Evolutionary conservation across 2,797 vertebrate genomes (phyloP).

Genomic region (Mycteria americana): DNA sequence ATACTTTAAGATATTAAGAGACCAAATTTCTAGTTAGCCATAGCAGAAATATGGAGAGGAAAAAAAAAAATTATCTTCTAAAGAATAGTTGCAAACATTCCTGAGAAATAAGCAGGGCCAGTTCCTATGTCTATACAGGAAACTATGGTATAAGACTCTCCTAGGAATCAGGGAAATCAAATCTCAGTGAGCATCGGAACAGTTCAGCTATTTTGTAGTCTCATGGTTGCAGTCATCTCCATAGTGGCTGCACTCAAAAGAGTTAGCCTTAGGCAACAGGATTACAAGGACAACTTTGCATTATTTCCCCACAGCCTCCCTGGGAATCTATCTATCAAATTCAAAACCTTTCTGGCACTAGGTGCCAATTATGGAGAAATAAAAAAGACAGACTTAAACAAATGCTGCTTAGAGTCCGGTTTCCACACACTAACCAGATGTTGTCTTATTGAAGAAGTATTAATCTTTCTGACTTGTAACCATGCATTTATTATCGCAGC

Average conservation of each 20-base stretch:
- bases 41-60: not conserved
- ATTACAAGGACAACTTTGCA: not conserved
- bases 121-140: not conserved
- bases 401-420: not conserved
- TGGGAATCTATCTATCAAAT: not conserved
- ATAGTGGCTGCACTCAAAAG: not conserved
- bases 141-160: not conserved
- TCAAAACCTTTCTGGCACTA: not conserved
- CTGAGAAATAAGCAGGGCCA: not conserved
- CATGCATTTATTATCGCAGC: conserved; percentile 1
- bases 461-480: not conserved
- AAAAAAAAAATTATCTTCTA: not conserved
- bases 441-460: not conserved
- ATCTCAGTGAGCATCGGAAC: not conserved
- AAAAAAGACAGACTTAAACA: not conserved
- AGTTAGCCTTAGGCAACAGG: not conserved
- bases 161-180: not conserved
- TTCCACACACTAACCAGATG: not conserved
- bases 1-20: not conserved
- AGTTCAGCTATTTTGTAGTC: not conserved
- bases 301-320: not conserved
- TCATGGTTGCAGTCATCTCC: not conserved
- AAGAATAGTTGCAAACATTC: not conserved
- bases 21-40: not conserved
- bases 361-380: not conserved